Conservation (phyloP, 2,113 vertebrate genomes). For the Lontra canadensis region DNA sequence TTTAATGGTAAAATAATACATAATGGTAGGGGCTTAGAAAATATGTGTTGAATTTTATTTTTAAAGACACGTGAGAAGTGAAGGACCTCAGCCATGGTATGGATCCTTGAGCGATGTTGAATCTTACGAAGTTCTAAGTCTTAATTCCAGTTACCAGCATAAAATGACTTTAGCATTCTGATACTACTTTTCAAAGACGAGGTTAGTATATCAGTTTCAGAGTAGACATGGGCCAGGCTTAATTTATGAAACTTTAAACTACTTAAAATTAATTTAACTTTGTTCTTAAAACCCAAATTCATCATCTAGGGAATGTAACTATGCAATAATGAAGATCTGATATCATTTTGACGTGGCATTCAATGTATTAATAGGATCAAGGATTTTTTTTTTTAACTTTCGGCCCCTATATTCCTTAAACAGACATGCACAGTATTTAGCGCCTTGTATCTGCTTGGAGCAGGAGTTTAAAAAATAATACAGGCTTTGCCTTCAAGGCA, state of each 20-base stretch:
- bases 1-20: neutral
- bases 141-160: neutral
- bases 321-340: neutral
- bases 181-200: neutral
- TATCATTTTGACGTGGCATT: neutral
- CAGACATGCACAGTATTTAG: neutral
- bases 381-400: neutral
- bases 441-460: neutral
- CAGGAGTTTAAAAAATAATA: neutral
- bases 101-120: neutral
- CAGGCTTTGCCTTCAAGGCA: neutral
- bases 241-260: constrained; percentile 9
- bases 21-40: neutral
- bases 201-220: neutral
- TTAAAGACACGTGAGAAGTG: neutral
- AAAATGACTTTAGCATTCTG: neutral
- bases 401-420: neutral
- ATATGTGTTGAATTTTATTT: neutral
- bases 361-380: neutral
- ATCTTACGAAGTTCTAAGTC: neutral
- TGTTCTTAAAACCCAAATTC: neutral
- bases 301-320: neutral
- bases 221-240: neutral
- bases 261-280: neutral
- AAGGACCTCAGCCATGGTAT: neutral